Conservation (phyloP, 2,113 vertebrate species). For the Myrmophylax atrothorax region DNA sequence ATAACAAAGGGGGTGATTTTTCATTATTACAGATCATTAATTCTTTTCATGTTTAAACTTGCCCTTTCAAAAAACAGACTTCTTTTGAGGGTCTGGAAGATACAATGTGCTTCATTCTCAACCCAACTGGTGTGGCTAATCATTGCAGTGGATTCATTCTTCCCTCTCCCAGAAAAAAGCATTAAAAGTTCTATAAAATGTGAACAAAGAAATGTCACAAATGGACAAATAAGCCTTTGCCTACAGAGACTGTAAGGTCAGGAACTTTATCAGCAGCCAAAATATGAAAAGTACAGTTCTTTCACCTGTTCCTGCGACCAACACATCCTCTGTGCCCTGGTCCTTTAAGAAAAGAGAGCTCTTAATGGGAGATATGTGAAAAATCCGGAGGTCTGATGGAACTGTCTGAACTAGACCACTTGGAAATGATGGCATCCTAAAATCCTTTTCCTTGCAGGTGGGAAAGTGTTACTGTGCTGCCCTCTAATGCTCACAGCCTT, state of each 20-base stretch:
- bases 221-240: not conserved
- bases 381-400: not conserved
- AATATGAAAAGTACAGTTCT: not conserved
- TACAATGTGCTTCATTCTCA: not conserved
- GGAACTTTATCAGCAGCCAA: not conserved
- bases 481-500: constrained; percentile 61
- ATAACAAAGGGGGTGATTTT: constrained; percentile 51
- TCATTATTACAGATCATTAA: constrained; percentile 63
- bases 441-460: not conserved
- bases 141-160: not conserved
- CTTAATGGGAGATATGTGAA: not conserved
- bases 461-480: constrained; percentile 66
- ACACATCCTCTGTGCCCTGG: not conserved
- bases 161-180: not conserved
- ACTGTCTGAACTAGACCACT: not conserved
- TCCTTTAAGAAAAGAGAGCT: not conserved
- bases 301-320: not conserved
- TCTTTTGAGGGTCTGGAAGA: not conserved
- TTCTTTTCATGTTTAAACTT: constrained; percentile 54
- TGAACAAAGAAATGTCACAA: not conserved
- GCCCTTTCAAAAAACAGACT: constrained; percentile 15
- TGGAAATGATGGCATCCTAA: not conserved
- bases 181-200: not conserved
- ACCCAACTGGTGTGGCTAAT: not conserved
- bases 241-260: not conserved